These are phyloP conservation scores for Myodes glareolus DNA, from an alignment of 2,113 vertebrate genomes.

Conservation along the genomic window DNA sequence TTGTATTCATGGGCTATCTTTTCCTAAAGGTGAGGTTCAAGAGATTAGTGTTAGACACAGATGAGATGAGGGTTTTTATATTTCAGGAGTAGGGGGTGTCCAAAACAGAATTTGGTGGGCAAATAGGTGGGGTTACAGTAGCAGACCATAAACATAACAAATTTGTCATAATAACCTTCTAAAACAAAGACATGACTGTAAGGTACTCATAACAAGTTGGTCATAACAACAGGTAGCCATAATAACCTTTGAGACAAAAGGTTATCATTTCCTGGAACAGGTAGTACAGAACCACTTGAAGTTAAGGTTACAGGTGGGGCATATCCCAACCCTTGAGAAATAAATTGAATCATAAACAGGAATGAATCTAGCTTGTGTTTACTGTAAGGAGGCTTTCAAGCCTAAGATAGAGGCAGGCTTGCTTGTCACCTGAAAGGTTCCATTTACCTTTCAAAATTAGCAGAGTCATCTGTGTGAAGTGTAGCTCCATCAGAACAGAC, in stretches of 20 bases:
- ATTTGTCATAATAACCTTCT: neutral
- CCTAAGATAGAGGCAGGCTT: neutral
- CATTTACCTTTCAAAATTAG: slow-evolving; percentile 46
- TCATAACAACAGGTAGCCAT: neutral
- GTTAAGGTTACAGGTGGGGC: neutral
- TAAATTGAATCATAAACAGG: neutral
- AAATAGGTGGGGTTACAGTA: neutral
- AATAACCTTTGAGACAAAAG: neutral
- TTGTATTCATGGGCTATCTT: neutral
- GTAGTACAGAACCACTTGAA: neutral
- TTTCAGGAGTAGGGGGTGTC: neutral
- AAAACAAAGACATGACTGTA: too few relatives aligned
- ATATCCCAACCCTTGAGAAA: neutral
- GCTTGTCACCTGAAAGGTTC: neutral
- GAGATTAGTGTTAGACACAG: neutral
- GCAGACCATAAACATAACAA: neutral
- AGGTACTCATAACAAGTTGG: neutral
- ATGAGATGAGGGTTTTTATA: neutral
- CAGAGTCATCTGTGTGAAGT: neutral
- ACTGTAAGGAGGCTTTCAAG: neutral
- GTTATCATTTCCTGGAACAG: neutral
- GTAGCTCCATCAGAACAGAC: neutral
- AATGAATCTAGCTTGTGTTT: neutral
- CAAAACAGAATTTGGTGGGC: neutral
- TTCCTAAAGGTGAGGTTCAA: neutral